These are phyloP conservation scores for Potorous gilbertii DNA, from an alignment of 2,797 vertebrate species.

Conservation along the genomic window DNA sequence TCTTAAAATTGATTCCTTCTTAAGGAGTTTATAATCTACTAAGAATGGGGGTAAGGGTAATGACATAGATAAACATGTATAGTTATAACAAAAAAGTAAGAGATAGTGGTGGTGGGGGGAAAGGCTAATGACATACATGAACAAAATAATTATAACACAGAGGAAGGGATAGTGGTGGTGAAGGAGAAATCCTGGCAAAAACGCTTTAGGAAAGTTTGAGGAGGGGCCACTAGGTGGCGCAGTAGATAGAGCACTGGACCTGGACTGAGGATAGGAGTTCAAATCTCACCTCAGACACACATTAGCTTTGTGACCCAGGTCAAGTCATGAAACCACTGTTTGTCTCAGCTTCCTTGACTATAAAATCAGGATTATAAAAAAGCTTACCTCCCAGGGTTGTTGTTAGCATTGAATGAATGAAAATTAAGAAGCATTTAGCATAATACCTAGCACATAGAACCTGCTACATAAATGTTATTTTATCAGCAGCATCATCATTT, in stretches of 20 bases:
- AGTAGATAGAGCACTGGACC: not conserved
- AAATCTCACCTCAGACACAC: not conserved
- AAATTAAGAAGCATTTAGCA: not conserved
- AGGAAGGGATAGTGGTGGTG: not conserved
- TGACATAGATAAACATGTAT: not conserved
- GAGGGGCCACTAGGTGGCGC: not conserved
- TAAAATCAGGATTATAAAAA: not conserved
- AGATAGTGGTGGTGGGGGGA: not conserved
- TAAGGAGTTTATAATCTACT: not conserved
- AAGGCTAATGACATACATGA: not conserved
- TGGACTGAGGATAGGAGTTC: not conserved
- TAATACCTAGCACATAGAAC: not conserved
- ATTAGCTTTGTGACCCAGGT: not conserved
- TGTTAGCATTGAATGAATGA: not conserved
- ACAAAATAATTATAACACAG: not conserved
- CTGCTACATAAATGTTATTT: not conserved
- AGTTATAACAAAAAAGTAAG: not conserved
- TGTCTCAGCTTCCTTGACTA: not conserved
- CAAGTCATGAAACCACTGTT: not conserved
- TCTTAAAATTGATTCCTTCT: not conserved
- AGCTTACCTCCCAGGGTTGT: not conserved
- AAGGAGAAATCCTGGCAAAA: not conserved
- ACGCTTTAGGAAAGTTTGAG: not conserved
- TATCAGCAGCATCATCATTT: no score
- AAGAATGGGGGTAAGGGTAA: not conserved